These are phyloP conservation scores for Eclectus roratus DNA, from an alignment of 2,113 vertebrate species.

Conservation along the genomic window DNA sequence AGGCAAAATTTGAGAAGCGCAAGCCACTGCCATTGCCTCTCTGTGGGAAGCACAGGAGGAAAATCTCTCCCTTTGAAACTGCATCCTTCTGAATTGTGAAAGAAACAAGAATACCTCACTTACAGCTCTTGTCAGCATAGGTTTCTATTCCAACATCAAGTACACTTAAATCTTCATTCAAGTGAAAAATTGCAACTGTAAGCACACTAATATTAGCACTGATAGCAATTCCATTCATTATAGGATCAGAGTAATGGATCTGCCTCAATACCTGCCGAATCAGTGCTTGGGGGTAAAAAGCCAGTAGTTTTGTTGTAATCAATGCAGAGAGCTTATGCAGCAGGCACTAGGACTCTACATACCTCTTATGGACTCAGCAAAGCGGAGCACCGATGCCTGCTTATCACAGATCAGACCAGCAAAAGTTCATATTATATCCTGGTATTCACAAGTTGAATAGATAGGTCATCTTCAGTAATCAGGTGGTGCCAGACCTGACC, in stretches of 20 bases:
- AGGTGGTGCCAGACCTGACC: not conserved
- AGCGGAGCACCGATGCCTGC: fast-evolving
- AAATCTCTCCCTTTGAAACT: not conserved
- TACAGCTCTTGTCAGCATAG: not conserved
- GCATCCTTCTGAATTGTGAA: not conserved
- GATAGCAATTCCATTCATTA: not conserved
- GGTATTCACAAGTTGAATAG: not conserved
- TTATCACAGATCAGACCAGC: not conserved
- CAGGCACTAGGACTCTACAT: not conserved
- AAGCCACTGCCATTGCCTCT: not conserved
- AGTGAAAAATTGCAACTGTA: not conserved
- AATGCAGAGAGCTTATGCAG: fast-evolving
- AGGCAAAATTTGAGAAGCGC: not conserved
- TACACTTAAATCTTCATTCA: not conserved
- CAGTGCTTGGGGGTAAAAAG: not conserved
- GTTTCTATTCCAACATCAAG: not conserved
- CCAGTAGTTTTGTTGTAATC: not conserved
- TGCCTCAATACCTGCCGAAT: not conserved
- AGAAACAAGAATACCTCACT: not conserved
- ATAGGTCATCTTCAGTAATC: not conserved
- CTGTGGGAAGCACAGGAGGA: not conserved
- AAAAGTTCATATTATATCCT: not conserved
- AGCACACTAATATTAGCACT: not conserved
- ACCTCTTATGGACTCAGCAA: not conserved
- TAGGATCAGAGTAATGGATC: not conserved